Evolutionary conservation across 2,113 vertebrate species (phyloP), one percentile per base, ranked within the genome.

Genomic region (Rhinoderma darwinii): DNA sequence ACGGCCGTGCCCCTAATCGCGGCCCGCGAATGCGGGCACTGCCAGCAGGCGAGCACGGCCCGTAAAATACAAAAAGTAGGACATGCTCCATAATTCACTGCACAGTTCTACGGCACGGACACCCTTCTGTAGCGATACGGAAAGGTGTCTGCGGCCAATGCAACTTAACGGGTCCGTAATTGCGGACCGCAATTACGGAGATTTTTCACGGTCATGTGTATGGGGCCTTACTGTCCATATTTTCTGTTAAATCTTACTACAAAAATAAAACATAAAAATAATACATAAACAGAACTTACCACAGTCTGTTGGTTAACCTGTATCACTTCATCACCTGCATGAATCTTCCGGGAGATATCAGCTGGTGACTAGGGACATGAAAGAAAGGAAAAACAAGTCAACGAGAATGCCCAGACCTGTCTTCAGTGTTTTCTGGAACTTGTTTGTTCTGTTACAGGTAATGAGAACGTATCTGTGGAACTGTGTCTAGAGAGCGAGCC

Each of bases 261-360:
- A 63, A 30, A 59, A 61, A 30, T 12, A 4, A 5, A 3, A 12
- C 5, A 11, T 41, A 74, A 4, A 74, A 14, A 74, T 5, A 37
- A 70, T 70, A 15, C 22, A 43, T 25, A 25, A 59, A 82, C 30
- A 7, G 32, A 14, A 92, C 97, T 97, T 89, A 99, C 98, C 96
- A 99, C 98, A 0, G 97, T 99, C 88, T 99, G 98, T 0, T 32
- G 90, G 90, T 99, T 99, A 90, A 99, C 97, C 89, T 98, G 97
- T 51, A 99, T 94, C 80, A 99, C 97, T 89, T 99, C 98, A 66
- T 99, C 98, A 15, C 98, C 98, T 22, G 98, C 97, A 0, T 99
- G 98, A 88, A 99, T 99, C 94, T 96, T 97, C 90, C 96, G 94
- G n/a, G 96, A 99, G 87, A 93, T 91, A 91, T 99, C 98, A 84